Percentiles rank a stretch among this genome's conserved stretches.
Conservation (phyloP, 2,888 invertebrate genomes). For the Amphipoea oculea region DNA sequence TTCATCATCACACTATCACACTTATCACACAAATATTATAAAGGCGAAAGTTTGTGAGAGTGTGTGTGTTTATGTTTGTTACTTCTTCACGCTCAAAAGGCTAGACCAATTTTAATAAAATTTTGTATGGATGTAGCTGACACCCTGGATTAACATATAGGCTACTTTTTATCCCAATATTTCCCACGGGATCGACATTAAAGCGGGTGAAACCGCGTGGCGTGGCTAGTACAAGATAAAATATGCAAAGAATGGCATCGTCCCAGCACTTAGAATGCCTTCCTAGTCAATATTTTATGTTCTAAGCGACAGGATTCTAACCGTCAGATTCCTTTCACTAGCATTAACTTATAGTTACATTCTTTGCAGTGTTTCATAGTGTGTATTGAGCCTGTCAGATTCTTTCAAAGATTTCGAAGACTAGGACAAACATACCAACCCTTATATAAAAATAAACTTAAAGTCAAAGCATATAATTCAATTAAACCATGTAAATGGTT, state of each 20-base stretch:
- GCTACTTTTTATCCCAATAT: too few species aligned
- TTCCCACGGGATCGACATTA: too few species aligned
- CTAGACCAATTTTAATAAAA: too few species aligned
- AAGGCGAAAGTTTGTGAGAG: too few species aligned
- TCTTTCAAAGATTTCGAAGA: neutral
- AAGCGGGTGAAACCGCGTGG: too few species aligned
- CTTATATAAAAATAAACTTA: neutral
- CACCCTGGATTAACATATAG: too few species aligned
- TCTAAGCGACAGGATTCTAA: conserved; percentile 16
- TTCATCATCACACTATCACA: neutral
- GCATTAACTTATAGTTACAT: conserved; percentile 2
- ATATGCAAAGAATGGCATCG: conserved; percentile 10
- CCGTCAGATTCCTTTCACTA: conserved; percentile 22
- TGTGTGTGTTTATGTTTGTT: too few species aligned
- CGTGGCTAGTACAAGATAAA: neutral
- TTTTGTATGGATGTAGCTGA: too few species aligned
- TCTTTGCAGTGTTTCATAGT: conserved; percentile 3
- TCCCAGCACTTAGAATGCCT: conserved; percentile 6
- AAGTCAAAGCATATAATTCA: neutral
- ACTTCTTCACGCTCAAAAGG: too few species aligned
- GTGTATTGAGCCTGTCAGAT: neutral
- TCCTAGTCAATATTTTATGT: conserved; percentile 28
- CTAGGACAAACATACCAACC: neutral
- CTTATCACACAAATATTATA: too few species aligned
- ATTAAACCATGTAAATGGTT: too few species aligned